phyloP scores from a whole-genome alignment of 1,140 invertebrate genomes.

The Bombyx mandarina region DNA sequence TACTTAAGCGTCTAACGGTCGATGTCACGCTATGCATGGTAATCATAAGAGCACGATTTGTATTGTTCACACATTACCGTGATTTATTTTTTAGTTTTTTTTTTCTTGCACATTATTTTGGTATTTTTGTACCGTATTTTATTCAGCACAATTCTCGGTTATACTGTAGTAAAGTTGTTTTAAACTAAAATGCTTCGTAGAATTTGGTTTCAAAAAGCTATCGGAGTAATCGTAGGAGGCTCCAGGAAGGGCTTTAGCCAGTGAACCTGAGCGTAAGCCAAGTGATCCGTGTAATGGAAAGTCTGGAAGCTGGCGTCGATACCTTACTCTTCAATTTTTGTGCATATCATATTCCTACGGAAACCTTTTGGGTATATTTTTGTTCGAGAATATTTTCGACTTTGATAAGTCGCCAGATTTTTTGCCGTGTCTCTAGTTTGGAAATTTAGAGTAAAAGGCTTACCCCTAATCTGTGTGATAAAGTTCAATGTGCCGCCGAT shows the following conservation, averaged over 20 bases:
- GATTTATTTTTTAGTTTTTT: slow-evolving; percentile 35
- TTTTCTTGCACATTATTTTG: not conserved
- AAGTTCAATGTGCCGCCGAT: no score
- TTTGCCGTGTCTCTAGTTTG: no score
- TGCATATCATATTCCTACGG: slow-evolving; percentile 27
- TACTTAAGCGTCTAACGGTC: slow-evolving; percentile 53
- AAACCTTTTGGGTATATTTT: slow-evolving; percentile 14
- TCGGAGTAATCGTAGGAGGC: slow-evolving; percentile 38
- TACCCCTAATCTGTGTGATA: no score
- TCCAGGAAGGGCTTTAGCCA: slow-evolving; percentile 45
- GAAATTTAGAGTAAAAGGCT: no score
- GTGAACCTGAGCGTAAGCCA: slow-evolving; percentile 46
- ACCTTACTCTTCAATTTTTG: slow-evolving; percentile 21
- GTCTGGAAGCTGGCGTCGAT: slow-evolving; percentile 28
- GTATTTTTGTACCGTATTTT: slow-evolving; percentile 1
- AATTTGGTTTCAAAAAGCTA: slow-evolving; percentile 25
- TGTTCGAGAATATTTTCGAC: not conserved
- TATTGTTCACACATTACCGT: slow-evolving; percentile 25
- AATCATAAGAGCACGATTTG: slow-evolving; percentile 63
- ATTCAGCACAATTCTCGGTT: not conserved
- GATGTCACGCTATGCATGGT: slow-evolving; percentile 67
- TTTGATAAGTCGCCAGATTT: no score
- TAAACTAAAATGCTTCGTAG: slow-evolving; percentile 17
- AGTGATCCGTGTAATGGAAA: slow-evolving; percentile 60
- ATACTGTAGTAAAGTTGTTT: not conserved